Evolutionary conservation across 2,113 vertebrate genomes (phyloP), one percentile per base, ranked within the genome.

Genomic region (Boleophthalmus pectinirostris): DNA sequence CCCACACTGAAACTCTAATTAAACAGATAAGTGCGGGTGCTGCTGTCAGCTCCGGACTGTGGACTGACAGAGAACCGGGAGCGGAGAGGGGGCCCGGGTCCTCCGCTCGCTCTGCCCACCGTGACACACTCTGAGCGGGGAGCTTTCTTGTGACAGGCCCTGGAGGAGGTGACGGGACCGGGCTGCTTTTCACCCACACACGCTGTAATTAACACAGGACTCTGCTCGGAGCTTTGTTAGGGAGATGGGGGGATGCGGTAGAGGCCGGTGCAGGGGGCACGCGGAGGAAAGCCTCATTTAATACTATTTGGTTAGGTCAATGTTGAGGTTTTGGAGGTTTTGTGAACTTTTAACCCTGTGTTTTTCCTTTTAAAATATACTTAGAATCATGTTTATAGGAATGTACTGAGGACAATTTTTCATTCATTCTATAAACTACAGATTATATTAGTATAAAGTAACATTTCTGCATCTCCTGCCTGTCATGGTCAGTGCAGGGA

Each of bases 151-250:
- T 92, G 92, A 93, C 92, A 92, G 91, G 89, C 91, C 90, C 87
- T 87, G 89, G 83, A 86, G 47, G 89, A 88, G 86, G 89, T 78
- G 81, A 83, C 81, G 85, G 89, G 84, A 88, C 91, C 88, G 91
- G 91, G 88, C 69, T 46, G 68, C 82, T 82, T n/a, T 85, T 77
- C 88, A 91, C 91, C 87, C 87, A 89, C 87, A 89, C 90, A 90
- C 85, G 86, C 80, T 87, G 91, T 93, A 94, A 93, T 94, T 94
- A 93, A 94, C 93, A 93, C 87, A 85, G 87, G 90, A 68, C 78
- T 63, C 68, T 85, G 90, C 92, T 89, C 90, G 91, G 92, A 91
- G 93, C 92, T 93, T 92, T 91, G 91, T 89, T 85, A 86, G 84
- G 91, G 87, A 86, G 85, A 29, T 4, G n/a, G 29, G 29, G 29